Evolutionary conservation across 2,113 vertebrate species (phyloP).

Genomic region (Sinocyclocheilus grahami): DNA sequence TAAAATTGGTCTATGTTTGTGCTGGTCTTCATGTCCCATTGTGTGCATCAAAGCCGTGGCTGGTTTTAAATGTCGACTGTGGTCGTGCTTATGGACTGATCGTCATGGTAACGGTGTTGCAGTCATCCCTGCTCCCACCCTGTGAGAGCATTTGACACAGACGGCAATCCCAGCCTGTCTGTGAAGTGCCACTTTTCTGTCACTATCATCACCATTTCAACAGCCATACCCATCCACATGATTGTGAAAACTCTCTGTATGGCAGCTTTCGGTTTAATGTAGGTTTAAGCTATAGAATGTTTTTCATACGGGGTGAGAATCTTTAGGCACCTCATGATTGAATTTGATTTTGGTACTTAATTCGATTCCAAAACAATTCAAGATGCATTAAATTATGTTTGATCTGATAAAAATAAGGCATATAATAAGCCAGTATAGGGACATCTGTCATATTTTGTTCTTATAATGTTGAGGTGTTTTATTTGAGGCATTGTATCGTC

Average conservation of each 20-base stretch:
- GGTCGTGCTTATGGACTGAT: conserved; percentile 7
- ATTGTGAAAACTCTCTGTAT: background rate
- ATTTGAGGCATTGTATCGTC: background rate
- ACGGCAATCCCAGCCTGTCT: background rate
- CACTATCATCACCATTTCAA: conserved; percentile 13
- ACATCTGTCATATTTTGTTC: background rate
- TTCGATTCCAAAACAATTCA: background rate
- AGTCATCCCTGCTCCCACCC: background rate
- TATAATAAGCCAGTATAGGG: background rate
- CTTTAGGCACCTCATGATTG: background rate
- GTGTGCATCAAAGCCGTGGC: conserved; percentile 5
- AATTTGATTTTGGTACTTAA: background rate
- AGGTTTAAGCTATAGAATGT: too few relatives aligned
- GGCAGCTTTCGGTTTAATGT: background rate
- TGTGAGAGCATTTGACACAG: conserved; percentile 16
- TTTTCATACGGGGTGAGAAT: background rate
- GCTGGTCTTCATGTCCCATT: background rate
- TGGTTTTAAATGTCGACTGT: conserved; percentile 28
- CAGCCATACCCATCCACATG: background rate
- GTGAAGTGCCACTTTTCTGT: conserved; percentile 1
- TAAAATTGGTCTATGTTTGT: background rate
- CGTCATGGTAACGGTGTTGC: conserved; percentile 23
- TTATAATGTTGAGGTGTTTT: background rate
- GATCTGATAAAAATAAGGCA: background rate
- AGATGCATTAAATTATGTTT: background rate